Evolutionary conservation across 2,888 invertebrate species (phyloP), one percentile per base, ranked within the genome.

Genomic region (Coleophora flavipennella): DNA sequence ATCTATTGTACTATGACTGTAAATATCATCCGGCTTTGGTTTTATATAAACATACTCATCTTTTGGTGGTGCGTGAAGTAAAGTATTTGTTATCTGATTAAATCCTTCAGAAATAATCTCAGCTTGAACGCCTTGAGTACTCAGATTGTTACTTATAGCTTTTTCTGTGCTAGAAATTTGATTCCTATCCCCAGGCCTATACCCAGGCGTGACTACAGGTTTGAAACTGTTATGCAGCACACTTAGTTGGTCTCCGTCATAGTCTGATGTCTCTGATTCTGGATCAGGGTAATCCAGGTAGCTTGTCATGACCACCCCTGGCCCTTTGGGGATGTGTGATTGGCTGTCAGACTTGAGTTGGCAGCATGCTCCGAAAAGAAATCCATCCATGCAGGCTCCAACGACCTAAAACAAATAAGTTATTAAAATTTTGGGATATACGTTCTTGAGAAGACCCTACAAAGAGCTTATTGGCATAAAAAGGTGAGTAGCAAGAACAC

Each of bases 331-430:
- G 13, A 84, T 76, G 39, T 84, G 84, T 0, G 78, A 76, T 35
- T 80, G 81, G 51, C 77, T 80, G 48, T 81, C 79, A 2, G 86
- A 59, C 74, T 75, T 49, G 20, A 95, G 85, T 58, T 92, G 91
- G 61, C 96, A 96, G 69, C 96, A 96, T 1, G 96, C 94, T 1
- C 96, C 96, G 58, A 95, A 95, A n/a, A 94, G 86, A 66, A 94
- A 94, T 0, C 96, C 94, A 59, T 96, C 95, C 91, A 95, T 94
- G 62, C 96, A 96, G 1, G 95, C 92, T 0, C 95, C 95, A 0
- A 96, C 93, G 0, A 50, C 20, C 20, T 20, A 6, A 6, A 20
- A 20, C 3, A 20, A 20, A 6, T 4, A 20, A 20, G 20, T 3
- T 20, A 20, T 4, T 4, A 4, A 20, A 4, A 4, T 20, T 20